Base-by-base conservation (phyloP, 1,140 invertebrate genomes). In the Anagrus nilaparvatae region DNA sequence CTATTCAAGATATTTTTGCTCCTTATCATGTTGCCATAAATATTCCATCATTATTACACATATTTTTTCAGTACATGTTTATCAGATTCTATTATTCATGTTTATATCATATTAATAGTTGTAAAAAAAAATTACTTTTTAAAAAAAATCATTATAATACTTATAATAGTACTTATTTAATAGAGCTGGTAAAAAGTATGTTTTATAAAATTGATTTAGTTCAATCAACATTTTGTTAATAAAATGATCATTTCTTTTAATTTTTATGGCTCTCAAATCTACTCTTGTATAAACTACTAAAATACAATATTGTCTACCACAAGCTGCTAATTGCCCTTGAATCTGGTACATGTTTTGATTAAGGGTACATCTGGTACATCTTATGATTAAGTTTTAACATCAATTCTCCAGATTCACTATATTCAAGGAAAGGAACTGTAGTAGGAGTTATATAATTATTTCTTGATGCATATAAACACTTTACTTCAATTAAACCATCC, bases 401-500 rank as follows among this genome's bases (percentile, higher is more conserved):
- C 7, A 30, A n/a, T n/a, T n/a, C n/a, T n/a, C n/a, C 18, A 27
- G 21, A 18, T 14, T 44, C 14, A 10, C 4, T 20, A 17, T 17
- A 5, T 16, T 29, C 16, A 13, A 41, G 18, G 14, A 28, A 41
- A 6, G 25, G 25, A 5, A 41, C 27, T 7, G 28, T 41, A 36
- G 9, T 28, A 17, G 9, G 9, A 14, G 5, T 32, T n/a, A 41
- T 41, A 12, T 5, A 5, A 4, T 5, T n/a, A 9, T 35, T 12
- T 41, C 28, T 41, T 13, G 9, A 4, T 6, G 19, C 12, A 24
- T 17, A 41, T 7, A 28, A 41, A 24, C 40, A 47, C 17, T 43
- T 47, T 2, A 44, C 27, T 29, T 46, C 43, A 16, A 44, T 14
- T 8, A 46, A 10, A n/a, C 3, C 23, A 32, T 56, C 48, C 13